A percentile compares a stretch with the other conserved stretches of the same genome.
phyloP scores from a whole-genome alignment of 2,888 invertebrate genomes.

The Tubiluchus corallicola region DNA sequence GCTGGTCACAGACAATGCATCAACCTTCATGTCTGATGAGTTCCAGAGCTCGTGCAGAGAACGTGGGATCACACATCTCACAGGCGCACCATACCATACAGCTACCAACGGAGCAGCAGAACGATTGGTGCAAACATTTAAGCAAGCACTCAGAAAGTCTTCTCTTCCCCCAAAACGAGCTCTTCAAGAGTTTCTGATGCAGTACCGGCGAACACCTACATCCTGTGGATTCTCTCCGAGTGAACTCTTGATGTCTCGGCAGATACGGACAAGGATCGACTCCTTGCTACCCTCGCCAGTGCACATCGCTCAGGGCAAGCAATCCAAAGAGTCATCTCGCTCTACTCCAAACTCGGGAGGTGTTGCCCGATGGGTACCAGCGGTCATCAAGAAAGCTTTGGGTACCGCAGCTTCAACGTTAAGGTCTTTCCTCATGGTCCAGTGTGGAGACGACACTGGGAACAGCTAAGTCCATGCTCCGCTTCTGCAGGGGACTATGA shows the following conservation, averaged over 20 bases:
- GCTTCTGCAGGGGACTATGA: too few species aligned
- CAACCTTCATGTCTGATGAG: constrained; percentile 12
- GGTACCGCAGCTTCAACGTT: constrained; percentile 7
- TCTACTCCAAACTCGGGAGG: constrained; percentile 7
- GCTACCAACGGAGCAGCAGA: too few species aligned
- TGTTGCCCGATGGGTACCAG: constrained; percentile 8
- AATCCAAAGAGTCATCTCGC: constrained; percentile 1
- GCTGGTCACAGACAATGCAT: constrained; percentile 12
- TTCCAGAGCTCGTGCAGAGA: too few species aligned
- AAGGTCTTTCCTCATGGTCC: constrained; percentile 6
- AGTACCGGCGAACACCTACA: too few species aligned
- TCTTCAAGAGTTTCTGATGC: too few species aligned
- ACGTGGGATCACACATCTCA: too few species aligned
- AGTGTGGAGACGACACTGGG: constrained; percentile 8
- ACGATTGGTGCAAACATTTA: too few species aligned
- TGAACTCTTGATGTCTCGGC: constrained; percentile 6
- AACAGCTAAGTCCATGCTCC: constrained; percentile 8
- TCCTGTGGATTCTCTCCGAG: constrained; percentile 8
- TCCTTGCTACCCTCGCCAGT: constrained; percentile 7
- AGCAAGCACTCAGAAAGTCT: too few species aligned
- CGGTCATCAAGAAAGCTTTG: not conserved
- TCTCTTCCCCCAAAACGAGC: too few species aligned
- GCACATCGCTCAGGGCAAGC: constrained; percentile 6
- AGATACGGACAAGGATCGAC: constrained; percentile 9
- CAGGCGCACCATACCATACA: too few species aligned